Percentiles rank a stretch among this genome's conserved stretches.
These are phyloP conservation scores for Erythrolamprus reginae DNA, from an alignment of 2,113 vertebrate genomes.

Conservation along the genomic window DNA sequence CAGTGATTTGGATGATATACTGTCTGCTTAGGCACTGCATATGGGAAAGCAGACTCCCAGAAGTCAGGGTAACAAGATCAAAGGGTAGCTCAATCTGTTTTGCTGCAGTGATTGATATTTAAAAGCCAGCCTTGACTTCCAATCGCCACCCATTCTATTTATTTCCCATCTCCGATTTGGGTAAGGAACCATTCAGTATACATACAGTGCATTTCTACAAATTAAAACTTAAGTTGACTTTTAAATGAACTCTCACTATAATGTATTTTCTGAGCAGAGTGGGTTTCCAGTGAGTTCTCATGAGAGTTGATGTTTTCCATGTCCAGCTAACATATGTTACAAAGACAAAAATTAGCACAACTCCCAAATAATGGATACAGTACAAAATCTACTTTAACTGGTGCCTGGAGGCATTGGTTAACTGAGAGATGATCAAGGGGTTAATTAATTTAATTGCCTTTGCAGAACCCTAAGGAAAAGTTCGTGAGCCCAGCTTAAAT, in stretches of 20 bases:
- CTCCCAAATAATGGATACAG: conserved; percentile 22
- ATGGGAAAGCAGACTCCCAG: not conserved
- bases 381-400: conserved; percentile 40
- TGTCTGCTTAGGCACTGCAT: not conserved
- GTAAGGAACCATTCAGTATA: not conserved
- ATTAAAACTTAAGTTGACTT: conserved; percentile 12
- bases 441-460: not conserved
- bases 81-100: not conserved
- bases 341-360: conserved; percentile 7
- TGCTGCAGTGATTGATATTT: conserved; percentile 15
- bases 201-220: not conserved
- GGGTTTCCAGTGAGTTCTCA: conserved; percentile 56
- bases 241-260: conserved; percentile 19
- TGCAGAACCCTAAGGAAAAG: not conserved
- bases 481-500: not conserved
- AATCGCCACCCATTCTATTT: not conserved
- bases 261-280: conserved; percentile 51
- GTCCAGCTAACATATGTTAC: not conserved
- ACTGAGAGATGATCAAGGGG: not conserved
- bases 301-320: conserved; percentile 36
- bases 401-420: conserved; percentile 19
- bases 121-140: conserved; percentile 12
- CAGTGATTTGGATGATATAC: not conserved
- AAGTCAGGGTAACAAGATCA: not conserved
- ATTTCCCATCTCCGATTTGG: fast-evolving